Evolutionary conservation across 1,140 invertebrate genomes (phyloP).

Genomic region (Neodiprion pinetum): DNA sequence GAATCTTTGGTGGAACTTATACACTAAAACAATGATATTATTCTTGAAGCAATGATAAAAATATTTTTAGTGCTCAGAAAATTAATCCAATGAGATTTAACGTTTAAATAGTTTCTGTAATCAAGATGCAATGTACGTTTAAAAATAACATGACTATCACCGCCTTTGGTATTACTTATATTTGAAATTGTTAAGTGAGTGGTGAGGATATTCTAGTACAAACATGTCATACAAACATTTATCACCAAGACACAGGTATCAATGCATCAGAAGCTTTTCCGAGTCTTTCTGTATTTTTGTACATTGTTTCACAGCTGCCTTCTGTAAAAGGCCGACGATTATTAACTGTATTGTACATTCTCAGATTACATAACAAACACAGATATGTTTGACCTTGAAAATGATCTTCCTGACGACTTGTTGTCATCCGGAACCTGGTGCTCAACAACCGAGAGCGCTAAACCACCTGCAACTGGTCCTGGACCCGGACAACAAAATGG

Average conservation of each 20-base stretch:
- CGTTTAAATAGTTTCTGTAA: no score
- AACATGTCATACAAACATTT: no score
- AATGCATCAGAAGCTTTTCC: no score
- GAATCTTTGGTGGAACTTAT: slow-evolving; percentile 51
- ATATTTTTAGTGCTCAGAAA: slow-evolving; percentile 19
- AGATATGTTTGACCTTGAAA: slow-evolving; percentile 87
- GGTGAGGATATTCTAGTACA: no score
- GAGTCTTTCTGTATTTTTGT: no score
- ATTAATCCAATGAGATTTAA: background rate
- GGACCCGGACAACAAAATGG: slow-evolving; percentile 80
- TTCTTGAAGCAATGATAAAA: slow-evolving; percentile 23
- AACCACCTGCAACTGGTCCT: slow-evolving; percentile 78
- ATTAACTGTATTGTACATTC: slow-evolving; percentile 32
- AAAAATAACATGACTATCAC: slow-evolving; percentile 2
- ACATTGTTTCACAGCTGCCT: no score
- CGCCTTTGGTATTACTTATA: no score
- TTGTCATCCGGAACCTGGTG: slow-evolving; percentile 77
- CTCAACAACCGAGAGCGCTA: slow-evolving; percentile 64
- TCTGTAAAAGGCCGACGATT: background rate
- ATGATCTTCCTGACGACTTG: slow-evolving; percentile 91
- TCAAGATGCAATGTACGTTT: slow-evolving; percentile 15
- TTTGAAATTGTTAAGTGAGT: no score
- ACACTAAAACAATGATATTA: slow-evolving; percentile 15
- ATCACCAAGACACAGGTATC: no score
- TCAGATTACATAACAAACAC: slow-evolving; percentile 72